Evolutionary conservation across 2,888 invertebrate species (phyloP), one percentile per base, ranked within the genome.

Genomic region (Pammene fasciana): DNA sequence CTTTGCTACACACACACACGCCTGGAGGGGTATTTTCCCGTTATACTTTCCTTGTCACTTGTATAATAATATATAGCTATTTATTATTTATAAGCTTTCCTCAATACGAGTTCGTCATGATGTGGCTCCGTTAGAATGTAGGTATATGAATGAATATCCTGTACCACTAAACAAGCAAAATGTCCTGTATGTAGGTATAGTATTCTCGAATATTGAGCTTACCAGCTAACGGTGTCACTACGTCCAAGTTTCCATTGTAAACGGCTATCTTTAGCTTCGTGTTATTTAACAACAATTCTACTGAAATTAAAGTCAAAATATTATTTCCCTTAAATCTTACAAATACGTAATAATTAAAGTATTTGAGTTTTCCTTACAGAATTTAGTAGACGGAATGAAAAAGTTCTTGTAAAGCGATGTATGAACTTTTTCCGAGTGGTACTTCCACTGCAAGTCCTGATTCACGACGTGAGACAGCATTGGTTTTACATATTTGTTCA

Each of bases 241-340:
- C 82, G 67, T 92, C 92, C 74, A 89, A 80, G 74, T 92, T 92
- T 38, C 92, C 92, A 72, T 92, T 92, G 59, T 88, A 92, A 41
- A 92, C 81, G 5, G 85, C 86, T 59, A 92, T 81, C 76, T 86
- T 90, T 18, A 92, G 71, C 55, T 84, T 79, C 0, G 89, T 88
- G 43, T 79, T 79, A 68, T 89, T 87, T 68, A 92, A 75, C 18
- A 92, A 79, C 60, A 80, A 80, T 79, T 91, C 92, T 81, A 92
- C 92, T 92, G 83, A 75, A 89, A 90, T 74, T 50, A 55, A 65
- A 70, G 48, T 8, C 52, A 59, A 54, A 11, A 0, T 13, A n/a
- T 61, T 18, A 52, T 62, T 62, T 62, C 18, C 0, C 41, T 7
- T 9, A 61, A 16, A 16, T 9, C 8, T 8, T 34, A 26, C 16